These are phyloP conservation scores for Momotus momota DNA, from an alignment of 2,797 vertebrate species.

Conservation along the genomic window DNA sequence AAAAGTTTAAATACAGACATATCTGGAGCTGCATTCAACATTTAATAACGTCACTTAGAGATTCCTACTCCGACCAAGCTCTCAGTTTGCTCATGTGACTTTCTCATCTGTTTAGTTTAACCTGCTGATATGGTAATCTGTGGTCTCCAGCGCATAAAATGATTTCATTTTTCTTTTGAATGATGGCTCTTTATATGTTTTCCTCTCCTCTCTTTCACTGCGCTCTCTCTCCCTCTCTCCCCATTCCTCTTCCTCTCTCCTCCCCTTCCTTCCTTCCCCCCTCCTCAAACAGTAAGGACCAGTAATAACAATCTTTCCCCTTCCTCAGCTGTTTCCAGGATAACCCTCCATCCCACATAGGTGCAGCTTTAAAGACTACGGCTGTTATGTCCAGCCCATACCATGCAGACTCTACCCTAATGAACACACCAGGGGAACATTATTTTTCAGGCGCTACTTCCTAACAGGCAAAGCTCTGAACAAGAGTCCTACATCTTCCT, in stretches of 20 bases:
- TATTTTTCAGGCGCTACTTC: background rate
- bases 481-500: background rate
- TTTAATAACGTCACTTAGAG: background rate
- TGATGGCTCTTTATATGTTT: background rate
- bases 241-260: background rate
- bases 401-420: background rate
- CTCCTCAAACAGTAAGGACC: background rate
- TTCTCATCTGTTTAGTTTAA: background rate
- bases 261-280: background rate
- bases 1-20: background rate
- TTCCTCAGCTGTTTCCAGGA: background rate
- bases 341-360: background rate
- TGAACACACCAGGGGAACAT: background rate
- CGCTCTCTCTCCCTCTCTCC: background rate
- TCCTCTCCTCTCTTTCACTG: background rate
- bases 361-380: background rate
- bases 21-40: background rate
- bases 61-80: background rate
- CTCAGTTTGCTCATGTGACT: background rate
- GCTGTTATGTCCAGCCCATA: background rate
- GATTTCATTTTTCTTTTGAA: background rate
- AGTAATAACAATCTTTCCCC: background rate
- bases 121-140: background rate
- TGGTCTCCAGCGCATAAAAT: rapidly evolving
- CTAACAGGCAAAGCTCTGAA: background rate